These are phyloP conservation scores for Drosophila biarmipes DNA, from an alignment of 1,140 invertebrate species.

Conservation along the genomic window DNA sequence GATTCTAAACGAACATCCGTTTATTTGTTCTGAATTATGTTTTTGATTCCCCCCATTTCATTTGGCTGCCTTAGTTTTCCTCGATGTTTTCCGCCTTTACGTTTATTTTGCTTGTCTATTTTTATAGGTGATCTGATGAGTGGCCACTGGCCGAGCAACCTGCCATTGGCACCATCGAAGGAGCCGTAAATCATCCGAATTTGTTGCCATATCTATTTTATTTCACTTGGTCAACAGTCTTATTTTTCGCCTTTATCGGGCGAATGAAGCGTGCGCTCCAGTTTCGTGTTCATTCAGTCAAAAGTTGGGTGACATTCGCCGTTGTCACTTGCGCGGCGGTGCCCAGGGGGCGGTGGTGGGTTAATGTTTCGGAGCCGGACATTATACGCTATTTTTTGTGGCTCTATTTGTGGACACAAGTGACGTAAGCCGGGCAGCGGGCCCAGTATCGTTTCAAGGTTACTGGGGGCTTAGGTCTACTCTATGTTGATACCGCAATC, in stretches of 20 bases:
- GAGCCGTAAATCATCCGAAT: slow-evolving; percentile 59
- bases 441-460: slow-evolving; percentile 55
- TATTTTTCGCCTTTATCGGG: slow-evolving; percentile 52
- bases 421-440: slow-evolving; percentile 56
- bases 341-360: background rate
- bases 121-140: slow-evolving; percentile 63
- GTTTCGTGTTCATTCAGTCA: slow-evolving; percentile 57
- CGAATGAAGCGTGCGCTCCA: slow-evolving; percentile 61
- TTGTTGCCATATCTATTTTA: slow-evolving; percentile 57
- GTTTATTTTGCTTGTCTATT: slow-evolving; percentile 55
- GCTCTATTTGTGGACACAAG: slow-evolving; percentile 28
- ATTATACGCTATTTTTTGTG: slow-evolving; percentile 21
- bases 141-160: slow-evolving; percentile 22
- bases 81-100: slow-evolving; percentile 21
- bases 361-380: slow-evolving; percentile 29
- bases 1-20: slow-evolving; percentile 43
- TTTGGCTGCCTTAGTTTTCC: no score
- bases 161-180: slow-evolving; percentile 54
- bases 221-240: slow-evolving; percentile 9
- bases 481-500: slow-evolving; percentile 12
- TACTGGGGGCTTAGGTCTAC: slow-evolving; percentile 27
- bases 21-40: slow-evolving; percentile 71
- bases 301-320: slow-evolving; percentile 64
- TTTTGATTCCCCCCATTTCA: slow-evolving; percentile 28
- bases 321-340: slow-evolving; percentile 45